Evolutionary conservation across 2,113 vertebrate species (phyloP).

Genomic region (Maccullochella peelii): DNA sequence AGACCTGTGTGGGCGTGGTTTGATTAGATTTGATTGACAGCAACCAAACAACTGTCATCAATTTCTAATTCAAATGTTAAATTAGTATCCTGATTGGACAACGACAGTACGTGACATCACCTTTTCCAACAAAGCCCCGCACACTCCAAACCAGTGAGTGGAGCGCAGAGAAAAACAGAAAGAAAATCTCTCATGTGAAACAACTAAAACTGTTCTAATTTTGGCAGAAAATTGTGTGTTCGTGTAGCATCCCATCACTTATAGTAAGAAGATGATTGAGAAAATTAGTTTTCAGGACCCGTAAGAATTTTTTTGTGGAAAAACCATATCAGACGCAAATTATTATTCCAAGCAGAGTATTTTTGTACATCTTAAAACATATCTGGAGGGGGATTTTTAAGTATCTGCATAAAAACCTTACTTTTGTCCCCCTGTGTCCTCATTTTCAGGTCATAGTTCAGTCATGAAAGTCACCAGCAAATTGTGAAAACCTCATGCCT

Average conservation of each 20-base stretch:
- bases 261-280: background rate
- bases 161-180: background rate
- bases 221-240: background rate
- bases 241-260: background rate
- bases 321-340: background rate
- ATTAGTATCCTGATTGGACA: background rate
- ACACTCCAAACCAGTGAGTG: background rate
- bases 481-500: background rate
- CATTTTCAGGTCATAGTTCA: conserved; percentile 6
- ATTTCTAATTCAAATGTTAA: background rate
- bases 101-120: background rate
- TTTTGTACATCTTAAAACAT: background rate
- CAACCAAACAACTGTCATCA: background rate
- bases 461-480: background rate
- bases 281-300: background rate
- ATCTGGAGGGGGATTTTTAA: background rate
- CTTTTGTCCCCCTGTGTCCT: background rate
- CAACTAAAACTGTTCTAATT: background rate
- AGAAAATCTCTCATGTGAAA: no score
- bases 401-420: background rate
- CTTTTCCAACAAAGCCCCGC: background rate
- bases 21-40: background rate
- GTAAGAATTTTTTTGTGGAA: background rate
- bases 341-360: background rate
- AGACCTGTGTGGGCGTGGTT: background rate